These are phyloP conservation scores for Anastrepha obliqua DNA, from an alignment of 1,140 invertebrate species.

Conservation along the genomic window DNA sequence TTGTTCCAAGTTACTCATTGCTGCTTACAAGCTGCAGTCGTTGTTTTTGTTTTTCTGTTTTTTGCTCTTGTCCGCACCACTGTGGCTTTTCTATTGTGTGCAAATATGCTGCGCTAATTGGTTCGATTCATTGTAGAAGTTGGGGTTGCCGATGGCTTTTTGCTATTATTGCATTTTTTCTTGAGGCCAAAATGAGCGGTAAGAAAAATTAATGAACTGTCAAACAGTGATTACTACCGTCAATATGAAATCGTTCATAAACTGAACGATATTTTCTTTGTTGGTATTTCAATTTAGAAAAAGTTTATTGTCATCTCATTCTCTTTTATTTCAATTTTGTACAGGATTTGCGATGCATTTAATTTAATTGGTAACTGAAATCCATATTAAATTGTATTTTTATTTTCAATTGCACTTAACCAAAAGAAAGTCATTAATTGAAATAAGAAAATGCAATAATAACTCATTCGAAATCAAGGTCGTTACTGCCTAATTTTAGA, in stretches of 20 bases:
- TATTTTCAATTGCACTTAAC: no score
- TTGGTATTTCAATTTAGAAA: not conserved
- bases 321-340: not conserved
- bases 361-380: no score
- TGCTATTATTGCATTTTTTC: slow-evolving; percentile 24
- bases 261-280: not conserved
- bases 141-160: not conserved
- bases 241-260: slow-evolving; percentile 2
- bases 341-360: not conserved
- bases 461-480: no score
- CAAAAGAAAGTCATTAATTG: no score
- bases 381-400: no score
- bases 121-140: slow-evolving; percentile 38
- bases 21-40: slow-evolving; percentile 3
- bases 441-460: no score
- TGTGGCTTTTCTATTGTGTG: slow-evolving; percentile 44
- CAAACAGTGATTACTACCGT: slow-evolving; percentile 19
- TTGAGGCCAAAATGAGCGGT: not conserved
- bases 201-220: slow-evolving; percentile 52
- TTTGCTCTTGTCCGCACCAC: slow-evolving; percentile 13
- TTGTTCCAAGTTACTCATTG: slow-evolving; percentile 40
- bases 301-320: not conserved
- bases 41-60: not conserved
- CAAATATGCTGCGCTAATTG: slow-evolving; percentile 49
- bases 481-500: no score